phyloP scores from a whole-genome alignment of 2,113 vertebrate genomes.

The Falco punctatus region DNA sequence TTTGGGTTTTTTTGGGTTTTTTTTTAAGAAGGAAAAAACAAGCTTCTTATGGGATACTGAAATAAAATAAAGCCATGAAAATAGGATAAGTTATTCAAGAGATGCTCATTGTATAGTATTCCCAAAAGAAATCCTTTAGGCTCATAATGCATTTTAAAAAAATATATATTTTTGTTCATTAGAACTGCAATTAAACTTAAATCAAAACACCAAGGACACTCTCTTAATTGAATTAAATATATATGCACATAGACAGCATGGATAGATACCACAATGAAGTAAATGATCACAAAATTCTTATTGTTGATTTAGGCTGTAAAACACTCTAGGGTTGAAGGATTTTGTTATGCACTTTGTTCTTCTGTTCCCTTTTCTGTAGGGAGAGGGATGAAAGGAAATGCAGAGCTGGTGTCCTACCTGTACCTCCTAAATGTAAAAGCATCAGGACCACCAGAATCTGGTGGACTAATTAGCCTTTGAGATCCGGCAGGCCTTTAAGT shows the following conservation, averaged over 20 bases:
- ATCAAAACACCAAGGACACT: not conserved
- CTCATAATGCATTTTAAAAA: not conserved
- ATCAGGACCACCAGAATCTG: not conserved
- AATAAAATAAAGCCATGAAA: not conserved
- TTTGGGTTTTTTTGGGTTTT: not conserved
- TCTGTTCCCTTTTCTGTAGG: not conserved
- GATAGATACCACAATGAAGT: not conserved
- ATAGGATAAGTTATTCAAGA: conserved; percentile 7
- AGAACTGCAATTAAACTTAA: conserved; percentile 48
- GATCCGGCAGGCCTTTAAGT: not conserved
- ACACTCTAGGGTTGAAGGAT: not conserved
- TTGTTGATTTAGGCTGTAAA: not conserved
- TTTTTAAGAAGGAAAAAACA: not conserved
- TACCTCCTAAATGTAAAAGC: not conserved
- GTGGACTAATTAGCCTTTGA: not conserved
- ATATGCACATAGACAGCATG: not conserved
- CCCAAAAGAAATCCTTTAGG: not conserved
- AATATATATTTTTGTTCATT: not conserved
- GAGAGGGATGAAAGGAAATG: not conserved
- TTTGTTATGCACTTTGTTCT: not conserved
- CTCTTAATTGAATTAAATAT: not conserved
- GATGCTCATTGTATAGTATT: not conserved
- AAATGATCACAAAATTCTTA: not conserved
- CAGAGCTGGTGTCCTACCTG: not conserved
- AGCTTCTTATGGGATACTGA: not conserved